Conservation (phyloP, 2,113 vertebrate species). For the Crotalus horridus region DNA sequence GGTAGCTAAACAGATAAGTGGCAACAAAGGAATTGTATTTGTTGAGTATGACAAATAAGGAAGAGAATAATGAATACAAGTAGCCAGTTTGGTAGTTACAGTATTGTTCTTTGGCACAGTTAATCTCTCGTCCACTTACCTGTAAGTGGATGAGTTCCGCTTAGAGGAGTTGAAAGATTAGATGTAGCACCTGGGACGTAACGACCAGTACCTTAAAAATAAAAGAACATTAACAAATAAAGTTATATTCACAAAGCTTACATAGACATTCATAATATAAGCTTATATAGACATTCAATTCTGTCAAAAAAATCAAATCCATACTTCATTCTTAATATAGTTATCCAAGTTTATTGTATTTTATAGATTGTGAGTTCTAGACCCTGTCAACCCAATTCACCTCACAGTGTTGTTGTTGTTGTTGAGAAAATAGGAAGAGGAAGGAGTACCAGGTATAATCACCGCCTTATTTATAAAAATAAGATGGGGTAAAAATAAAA, state of each 20-base stretch:
- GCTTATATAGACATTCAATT: neutral
- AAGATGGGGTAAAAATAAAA: neutral
- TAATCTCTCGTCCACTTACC: conserved; percentile 63
- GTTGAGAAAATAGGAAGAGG: neutral
- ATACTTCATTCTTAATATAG: neutral
- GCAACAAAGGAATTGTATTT: neutral
- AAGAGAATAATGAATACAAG: neutral
- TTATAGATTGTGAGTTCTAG: neutral
- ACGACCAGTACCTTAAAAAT: conserved; percentile 84
- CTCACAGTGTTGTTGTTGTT: neutral
- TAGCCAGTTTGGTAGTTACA: neutral
- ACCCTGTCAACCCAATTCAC: neutral
- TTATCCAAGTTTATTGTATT: neutral
- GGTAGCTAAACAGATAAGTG: neutral
- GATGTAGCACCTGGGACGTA: conserved; percentile 84
- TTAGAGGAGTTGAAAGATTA: conserved; percentile 42
- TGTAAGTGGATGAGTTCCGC: conserved; percentile 82
- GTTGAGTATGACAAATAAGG: neutral
- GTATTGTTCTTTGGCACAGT: neutral
- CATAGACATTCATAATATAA: neutral
- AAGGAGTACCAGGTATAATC: neutral
- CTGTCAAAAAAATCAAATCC: neutral
- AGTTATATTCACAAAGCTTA: neutral
- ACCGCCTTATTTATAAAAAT: neutral
- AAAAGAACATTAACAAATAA: neutral